Conservation (phyloP, 1,140 invertebrate genomes). For the Nebria ingens region DNA sequence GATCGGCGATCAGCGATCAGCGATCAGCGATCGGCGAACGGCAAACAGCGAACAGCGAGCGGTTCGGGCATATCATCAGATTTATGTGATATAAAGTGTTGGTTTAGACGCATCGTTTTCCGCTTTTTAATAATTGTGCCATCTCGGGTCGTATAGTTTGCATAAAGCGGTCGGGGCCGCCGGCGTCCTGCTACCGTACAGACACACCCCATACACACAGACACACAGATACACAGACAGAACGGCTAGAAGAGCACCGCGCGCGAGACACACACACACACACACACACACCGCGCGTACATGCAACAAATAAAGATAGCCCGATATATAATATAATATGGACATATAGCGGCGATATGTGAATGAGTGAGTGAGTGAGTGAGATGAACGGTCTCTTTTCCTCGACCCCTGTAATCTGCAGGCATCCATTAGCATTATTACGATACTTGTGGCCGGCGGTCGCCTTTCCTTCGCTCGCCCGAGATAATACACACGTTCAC, state of each 20-base stretch:
- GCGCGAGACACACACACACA: not conserved
- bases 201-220: constrained; percentile 18
- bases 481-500: not conserved
- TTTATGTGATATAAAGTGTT: constrained; percentile 7
- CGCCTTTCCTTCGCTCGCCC: constrained; percentile 10
- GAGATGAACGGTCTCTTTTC: constrained; percentile 18
- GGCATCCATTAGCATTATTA: constrained; percentile 24
- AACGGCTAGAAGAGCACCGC: too few species aligned
- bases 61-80: not conserved
- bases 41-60: not conserved
- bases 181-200: constrained; percentile 18
- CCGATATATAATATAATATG: too few species aligned
- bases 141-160: constrained; percentile 14
- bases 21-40: too few species aligned
- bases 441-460: constrained; percentile 19
- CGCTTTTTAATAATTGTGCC: constrained; percentile 6
- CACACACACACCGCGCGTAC: too few species aligned
- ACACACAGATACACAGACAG: too few species aligned
- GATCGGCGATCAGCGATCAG: too few species aligned
- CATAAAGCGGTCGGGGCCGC: constrained; percentile 19
- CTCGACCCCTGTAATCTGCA: constrained; percentile 20
- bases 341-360: constrained; percentile 4
- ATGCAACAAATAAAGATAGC: too few species aligned
- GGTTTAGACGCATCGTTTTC: not conserved
- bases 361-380: constrained; percentile 15